Base-by-base conservation (phyloP, 92 coral and sea anemone genomes). In the Parazoanthus atlanticus region DNA sequence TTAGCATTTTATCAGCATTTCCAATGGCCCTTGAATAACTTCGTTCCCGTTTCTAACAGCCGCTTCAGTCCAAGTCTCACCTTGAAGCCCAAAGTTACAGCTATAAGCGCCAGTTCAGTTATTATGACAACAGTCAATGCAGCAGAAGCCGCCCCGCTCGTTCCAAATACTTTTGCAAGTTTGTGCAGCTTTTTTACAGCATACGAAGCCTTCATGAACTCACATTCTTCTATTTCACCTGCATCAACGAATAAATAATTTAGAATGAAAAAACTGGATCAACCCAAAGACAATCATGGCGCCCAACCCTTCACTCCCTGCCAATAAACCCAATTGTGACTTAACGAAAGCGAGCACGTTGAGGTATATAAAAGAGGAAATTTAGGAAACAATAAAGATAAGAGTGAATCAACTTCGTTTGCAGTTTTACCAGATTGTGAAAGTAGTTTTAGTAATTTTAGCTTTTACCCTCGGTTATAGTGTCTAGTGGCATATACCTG, bases 191-290 rank as follows among this genome's bases (percentile, higher is more conserved):
- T 66, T 26, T 43, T 82, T n/a, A 74, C 73, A 40, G 46, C 86
- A 36, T 32, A 65, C 52, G 86, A 82, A 82, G 86, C 76, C 76
- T 82, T 82, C 54, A 67, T 82, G 30, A 67, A 70, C 75, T 82
- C 86, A 33, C 86, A 82, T 70, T 82, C 86, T 82, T 82, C 86
- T 28, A 67, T 67, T 82, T 82, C 86, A n/a, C 86, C 86, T 82
- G 17, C 64, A 41, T n/a, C 54, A 67, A 40, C 13, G 17, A 25
- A 31, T 38, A 65, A 25, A 38, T 5, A 78, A 0, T 71, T 71
- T 10, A 25, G 30, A 67, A 66, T 5, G 10, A 10, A 29, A 69
- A n/a, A 69, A 69, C 28, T 29, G 28, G 32, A 26, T 69, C 11
- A n/a, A 1, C 74, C 32, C 74, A 69, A n/a, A 69, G 32, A 69